Base-by-base conservation (phyloP, 2,888 invertebrate genomes). In the Hedychridium roseum region DNA sequence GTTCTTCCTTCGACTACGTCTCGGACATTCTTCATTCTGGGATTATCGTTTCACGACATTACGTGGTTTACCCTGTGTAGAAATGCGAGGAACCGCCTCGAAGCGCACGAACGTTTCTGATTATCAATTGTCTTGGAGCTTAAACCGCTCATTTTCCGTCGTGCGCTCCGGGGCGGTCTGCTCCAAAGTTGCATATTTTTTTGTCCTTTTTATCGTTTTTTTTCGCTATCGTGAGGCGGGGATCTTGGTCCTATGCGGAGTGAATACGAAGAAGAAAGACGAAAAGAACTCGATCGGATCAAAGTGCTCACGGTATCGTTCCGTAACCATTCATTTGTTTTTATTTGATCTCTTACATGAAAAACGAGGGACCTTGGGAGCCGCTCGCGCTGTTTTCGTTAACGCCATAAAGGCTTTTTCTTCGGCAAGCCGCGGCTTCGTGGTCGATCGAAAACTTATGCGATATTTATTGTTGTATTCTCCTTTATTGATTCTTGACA, bases 61-160 rank as follows among this genome's bases (percentile, higher is more conserved):
- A 60, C 42, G 56, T 57, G 62, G 52, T 68, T 77, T 76, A 79
- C 78, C 78, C 78, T 78, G 78, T 77, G 74, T 76, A 64, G 61
- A 64, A 69, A 70, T 54, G 58, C 61, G 64, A 66, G 64, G 64
- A 57, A 71, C 64, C 66, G 64, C 64, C 51, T 53, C 60, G 56
- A 36, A 56, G 57, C 60, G 62, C 38, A 56, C 64, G 60, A 48
- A n/a, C n/a, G n/a, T n/a, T n/a, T n/a, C n/a, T n/a, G n/a, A n/a
- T n/a, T n/a, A n/a, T n/a, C n/a, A n/a, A n/a, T n/a, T n/a, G n/a
- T n/a, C n/a, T n/a, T n/a, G n/a, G n/a, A n/a, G n/a, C n/a, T n/a
- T n/a, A n/a, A n/a, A n/a, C n/a, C 23, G 9, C 9, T 23, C 23
- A 23, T 23, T 23, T 23, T 9, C 23, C 5, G 9, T 23, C 9